These are phyloP conservation scores for Vanessa cardui DNA, from an alignment of 2,888 invertebrate genomes.

Conservation along the genomic window DNA sequence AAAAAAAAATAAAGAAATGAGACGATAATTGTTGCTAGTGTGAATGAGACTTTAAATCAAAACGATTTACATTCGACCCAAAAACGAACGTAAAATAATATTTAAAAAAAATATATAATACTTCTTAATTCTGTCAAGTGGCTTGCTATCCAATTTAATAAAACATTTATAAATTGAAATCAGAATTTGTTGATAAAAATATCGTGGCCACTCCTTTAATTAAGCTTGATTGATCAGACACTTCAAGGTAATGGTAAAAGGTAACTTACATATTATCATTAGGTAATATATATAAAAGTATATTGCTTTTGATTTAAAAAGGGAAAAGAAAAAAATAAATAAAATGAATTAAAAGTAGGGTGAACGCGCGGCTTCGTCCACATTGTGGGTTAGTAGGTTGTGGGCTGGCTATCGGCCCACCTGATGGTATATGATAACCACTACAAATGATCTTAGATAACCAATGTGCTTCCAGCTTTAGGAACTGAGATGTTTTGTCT, in stretches of 20 bases:
- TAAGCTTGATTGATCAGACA: background rate
- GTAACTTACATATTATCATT: background rate
- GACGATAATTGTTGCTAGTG: background rate
- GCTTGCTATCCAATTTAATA: background rate
- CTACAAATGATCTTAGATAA: too few relatives aligned
- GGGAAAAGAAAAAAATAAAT: too few relatives aligned
- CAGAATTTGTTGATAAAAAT: background rate
- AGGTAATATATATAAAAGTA: background rate
- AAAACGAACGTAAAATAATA: background rate
- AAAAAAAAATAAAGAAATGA: background rate
- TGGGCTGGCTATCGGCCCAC: too few relatives aligned
- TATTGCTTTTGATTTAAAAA: too few relatives aligned
- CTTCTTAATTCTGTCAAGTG: conserved; percentile 3
- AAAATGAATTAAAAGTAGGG: too few relatives aligned
- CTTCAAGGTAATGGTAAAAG: conserved; percentile 2
- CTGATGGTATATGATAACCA: too few relatives aligned
- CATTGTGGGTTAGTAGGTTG: too few relatives aligned
- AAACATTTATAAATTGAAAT: background rate
- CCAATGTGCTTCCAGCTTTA: too few relatives aligned
- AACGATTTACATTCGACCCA: conserved; percentile 1
- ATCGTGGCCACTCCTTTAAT: conserved; percentile 1
- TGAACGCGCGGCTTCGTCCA: too few relatives aligned
- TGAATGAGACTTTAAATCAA: background rate
- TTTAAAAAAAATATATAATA: background rate
- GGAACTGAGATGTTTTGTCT: too few relatives aligned